Evolutionary conservation across 2,888 invertebrate genomes (phyloP).

Genomic region (Drosophila planitibia): DNA sequence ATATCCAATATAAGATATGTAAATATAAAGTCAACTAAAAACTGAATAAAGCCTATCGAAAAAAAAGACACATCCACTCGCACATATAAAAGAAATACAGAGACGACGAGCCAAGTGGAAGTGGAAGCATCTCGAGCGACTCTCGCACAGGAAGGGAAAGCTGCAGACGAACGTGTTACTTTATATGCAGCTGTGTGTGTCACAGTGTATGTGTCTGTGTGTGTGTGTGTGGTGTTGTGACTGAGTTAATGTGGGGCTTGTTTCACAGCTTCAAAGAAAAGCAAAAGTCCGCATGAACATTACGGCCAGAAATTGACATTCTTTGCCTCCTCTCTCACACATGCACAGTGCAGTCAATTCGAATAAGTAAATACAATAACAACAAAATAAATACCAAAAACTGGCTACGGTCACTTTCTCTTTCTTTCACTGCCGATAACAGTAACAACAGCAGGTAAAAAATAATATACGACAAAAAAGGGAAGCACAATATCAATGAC

Average conservation of each 20-base stretch:
- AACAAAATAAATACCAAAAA: conserved; percentile 62
- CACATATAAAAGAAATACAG: conserved; percentile 31
- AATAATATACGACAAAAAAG: conserved; percentile 48
- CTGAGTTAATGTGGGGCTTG: conserved; percentile 61
- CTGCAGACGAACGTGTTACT: conserved; percentile 64
- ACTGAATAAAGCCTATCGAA: conserved; percentile 62
- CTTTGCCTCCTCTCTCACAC: conserved; percentile 62
- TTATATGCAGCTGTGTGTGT: conserved; percentile 34
- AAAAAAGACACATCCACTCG: conserved; percentile 28
- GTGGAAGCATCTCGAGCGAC: conserved; percentile 51
- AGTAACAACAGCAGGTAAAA: conserved; percentile 39
- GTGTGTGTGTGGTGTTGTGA: conserved; percentile 14
- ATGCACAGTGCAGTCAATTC: conserved; percentile 65
- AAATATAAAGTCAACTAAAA: conserved; percentile 36
- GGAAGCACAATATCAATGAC: conserved; percentile 71
- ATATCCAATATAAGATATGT: conserved; percentile 39
- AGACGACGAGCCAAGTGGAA: conserved; percentile 38
- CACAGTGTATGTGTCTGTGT: conserved; percentile 1
- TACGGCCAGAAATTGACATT: conserved; percentile 82
- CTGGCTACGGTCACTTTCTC: conserved; percentile 83
- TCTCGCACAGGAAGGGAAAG: conserved; percentile 83
- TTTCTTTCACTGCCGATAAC: conserved; percentile 82
- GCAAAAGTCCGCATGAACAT: conserved; percentile 79
- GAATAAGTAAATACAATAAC: conserved; percentile 61
- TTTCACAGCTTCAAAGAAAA: conserved; percentile 81